Percentiles rank a stretch among this genome's conserved stretches.
phyloP scores from a whole-genome alignment of 2,888 invertebrate genomes.

The Oscheius myriophilus region DNA sequence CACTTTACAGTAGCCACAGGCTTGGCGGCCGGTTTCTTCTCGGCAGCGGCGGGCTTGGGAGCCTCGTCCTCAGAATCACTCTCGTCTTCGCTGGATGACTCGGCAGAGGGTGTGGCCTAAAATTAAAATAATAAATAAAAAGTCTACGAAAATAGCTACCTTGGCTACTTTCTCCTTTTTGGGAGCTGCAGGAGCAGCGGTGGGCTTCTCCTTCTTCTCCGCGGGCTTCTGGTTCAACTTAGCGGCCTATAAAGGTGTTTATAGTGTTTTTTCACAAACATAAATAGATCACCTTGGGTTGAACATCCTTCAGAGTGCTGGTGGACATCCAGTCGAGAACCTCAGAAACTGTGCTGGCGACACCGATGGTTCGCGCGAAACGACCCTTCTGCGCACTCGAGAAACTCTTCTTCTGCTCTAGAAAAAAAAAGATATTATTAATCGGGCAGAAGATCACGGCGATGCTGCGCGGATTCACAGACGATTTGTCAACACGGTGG shows the following conservation, averaged over 20 bases:
- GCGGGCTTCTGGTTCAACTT: neutral
- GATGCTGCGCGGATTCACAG: no score
- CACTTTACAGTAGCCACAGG: constrained; percentile 28
- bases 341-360: constrained; percentile 49
- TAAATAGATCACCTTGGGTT: constrained; percentile 35
- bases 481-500: no score
- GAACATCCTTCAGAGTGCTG: constrained; percentile 35
- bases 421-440: no score
- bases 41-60: constrained; percentile 5
- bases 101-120: constrained; percentile 21
- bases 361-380: constrained; percentile 51
- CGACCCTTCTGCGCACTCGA: constrained; percentile 46
- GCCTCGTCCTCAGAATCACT: constrained; percentile 23
- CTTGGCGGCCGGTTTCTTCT: constrained; percentile 10
- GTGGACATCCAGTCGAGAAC: constrained; percentile 46
- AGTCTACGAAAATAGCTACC: no score
- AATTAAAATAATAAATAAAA: no score
- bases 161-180: constrained; percentile 28
- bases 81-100: constrained; percentile 10
- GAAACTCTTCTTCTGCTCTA: constrained; percentile 45
- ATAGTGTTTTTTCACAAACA: neutral
- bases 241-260: neutral
- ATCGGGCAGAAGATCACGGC: no score
- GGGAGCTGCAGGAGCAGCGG: neutral
- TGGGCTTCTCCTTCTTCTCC: constrained; percentile 27